Conservation (phyloP, 2,797 vertebrate species). For the Etheostoma perlongum region DNA sequence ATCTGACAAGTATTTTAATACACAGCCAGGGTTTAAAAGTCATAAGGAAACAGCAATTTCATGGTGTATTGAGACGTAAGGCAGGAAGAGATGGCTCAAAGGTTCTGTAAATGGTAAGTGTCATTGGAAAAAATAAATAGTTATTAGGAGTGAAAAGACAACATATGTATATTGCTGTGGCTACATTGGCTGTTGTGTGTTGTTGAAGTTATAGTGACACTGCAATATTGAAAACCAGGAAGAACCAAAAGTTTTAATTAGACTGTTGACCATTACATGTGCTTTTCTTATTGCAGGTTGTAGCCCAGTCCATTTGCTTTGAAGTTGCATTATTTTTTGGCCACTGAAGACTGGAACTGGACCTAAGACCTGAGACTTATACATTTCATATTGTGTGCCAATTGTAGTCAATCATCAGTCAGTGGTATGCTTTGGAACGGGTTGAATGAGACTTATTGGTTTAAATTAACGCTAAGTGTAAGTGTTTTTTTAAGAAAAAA, state of each 20-base stretch:
- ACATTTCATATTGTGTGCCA: too few species aligned
- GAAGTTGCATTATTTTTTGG: neutral
- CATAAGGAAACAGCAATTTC: neutral
- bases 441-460: too few species aligned
- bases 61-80: neutral
- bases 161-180: too few species aligned
- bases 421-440: too few species aligned
- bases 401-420: neutral
- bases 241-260: neutral
- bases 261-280: neutral
- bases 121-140: neutral
- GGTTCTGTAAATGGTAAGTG: neutral
- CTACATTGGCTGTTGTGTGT: neutral
- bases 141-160: neutral
- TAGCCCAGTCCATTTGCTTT: neutral
- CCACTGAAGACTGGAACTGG: neutral
- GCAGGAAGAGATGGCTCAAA: neutral
- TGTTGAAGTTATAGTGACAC: neutral
- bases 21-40: neutral
- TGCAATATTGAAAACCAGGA: neutral
- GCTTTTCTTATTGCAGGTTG: neutral
- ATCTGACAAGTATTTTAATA: slow-evolving; percentile 3
- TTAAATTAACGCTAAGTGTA: neutral
- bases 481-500: too few species aligned
- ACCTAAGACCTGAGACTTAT: too few species aligned